Evolutionary conservation across 2,113 vertebrate species (phyloP).

Genomic region (Amphiprion percula): DNA sequence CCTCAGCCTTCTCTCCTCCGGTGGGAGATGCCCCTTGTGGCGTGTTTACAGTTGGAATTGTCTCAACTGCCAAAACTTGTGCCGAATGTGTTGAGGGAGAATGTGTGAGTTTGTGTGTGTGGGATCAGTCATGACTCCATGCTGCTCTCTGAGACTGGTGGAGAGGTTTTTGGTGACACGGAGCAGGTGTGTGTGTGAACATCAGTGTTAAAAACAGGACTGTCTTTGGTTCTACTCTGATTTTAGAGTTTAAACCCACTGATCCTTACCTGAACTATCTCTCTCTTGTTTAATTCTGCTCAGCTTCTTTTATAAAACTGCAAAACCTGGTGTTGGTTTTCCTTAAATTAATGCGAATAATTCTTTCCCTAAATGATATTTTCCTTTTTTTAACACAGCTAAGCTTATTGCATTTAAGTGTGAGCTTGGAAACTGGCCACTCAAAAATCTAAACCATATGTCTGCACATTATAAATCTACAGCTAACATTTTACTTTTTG

Average conservation of each 20-base stretch:
- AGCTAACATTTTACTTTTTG: too few relatives aligned
- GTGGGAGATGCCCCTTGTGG: slow-evolving; percentile 56
- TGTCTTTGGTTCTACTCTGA: background rate
- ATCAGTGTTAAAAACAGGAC: background rate
- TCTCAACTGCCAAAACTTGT: slow-evolving; percentile 69
- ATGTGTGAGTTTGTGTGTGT: slow-evolving; percentile 5
- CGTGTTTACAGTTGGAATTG: slow-evolving; percentile 72
- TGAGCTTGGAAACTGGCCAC: too few relatives aligned
- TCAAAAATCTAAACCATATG: too few relatives aligned
- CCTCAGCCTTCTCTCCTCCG: slow-evolving; percentile 33
- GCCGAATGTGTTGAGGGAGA: slow-evolving; percentile 65
- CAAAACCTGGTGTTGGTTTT: too few relatives aligned
- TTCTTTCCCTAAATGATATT: too few relatives aligned
- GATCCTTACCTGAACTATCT: slow-evolving; percentile 7
- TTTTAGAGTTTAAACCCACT: background rate
- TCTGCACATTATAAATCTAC: too few relatives aligned
- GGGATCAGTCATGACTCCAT: slow-evolving; percentile 2
- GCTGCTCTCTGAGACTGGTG: slow-evolving; percentile 11
- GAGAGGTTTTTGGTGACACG: too few relatives aligned
- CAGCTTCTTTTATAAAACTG: too few relatives aligned
- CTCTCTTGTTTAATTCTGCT: too few relatives aligned
- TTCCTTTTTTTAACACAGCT: too few relatives aligned
- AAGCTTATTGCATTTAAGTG: too few relatives aligned
- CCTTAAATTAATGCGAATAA: too few relatives aligned
- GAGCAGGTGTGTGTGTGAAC: background rate